Evolutionary conservation across 2,113 vertebrate species (phyloP).

Genomic region (Aleadryas rufinucha): DNA sequence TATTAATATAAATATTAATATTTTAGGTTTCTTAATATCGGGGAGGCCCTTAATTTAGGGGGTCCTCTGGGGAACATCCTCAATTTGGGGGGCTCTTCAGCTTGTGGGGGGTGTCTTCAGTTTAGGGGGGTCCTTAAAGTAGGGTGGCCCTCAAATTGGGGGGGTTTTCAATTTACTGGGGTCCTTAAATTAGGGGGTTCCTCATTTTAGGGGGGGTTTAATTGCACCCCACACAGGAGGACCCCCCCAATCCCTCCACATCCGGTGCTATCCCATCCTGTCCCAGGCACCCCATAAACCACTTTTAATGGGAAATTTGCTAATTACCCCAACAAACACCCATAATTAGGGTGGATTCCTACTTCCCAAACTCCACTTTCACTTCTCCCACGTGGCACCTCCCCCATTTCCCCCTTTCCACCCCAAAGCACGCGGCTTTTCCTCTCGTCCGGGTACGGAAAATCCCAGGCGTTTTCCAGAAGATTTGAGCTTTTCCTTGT

Average conservation of each 20-base stretch:
- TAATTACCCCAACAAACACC: not conserved
- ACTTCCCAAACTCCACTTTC: not conserved
- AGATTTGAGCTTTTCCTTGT: not conserved
- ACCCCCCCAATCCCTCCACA: not conserved
- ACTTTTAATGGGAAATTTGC: not conserved
- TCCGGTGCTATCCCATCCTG: not conserved
- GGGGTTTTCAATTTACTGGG: too few relatives aligned
- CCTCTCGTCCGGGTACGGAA: fast-evolving
- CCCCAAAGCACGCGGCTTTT: not conserved
- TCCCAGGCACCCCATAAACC: not conserved
- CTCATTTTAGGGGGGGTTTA: not conserved
- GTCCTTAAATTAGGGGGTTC: too few relatives aligned
- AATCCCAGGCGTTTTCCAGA: not conserved
- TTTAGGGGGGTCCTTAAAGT: too few relatives aligned
- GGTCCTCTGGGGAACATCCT: too few relatives aligned
- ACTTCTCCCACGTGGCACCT: fast-evolving
- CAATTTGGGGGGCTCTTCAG: too few relatives aligned
- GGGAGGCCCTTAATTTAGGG: too few relatives aligned
- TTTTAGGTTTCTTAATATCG: too few relatives aligned
- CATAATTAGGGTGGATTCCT: not conserved
- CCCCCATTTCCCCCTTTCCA: not conserved
- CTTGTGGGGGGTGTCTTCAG: too few relatives aligned
- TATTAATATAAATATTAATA: too few relatives aligned
- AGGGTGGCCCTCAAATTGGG: too few relatives aligned
- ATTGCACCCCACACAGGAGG: not conserved